Evolutionary conservation across 1,140 invertebrate genomes (phyloP), one percentile per base, ranked within the genome.

Genomic region (Nephotettix cincticeps): DNA sequence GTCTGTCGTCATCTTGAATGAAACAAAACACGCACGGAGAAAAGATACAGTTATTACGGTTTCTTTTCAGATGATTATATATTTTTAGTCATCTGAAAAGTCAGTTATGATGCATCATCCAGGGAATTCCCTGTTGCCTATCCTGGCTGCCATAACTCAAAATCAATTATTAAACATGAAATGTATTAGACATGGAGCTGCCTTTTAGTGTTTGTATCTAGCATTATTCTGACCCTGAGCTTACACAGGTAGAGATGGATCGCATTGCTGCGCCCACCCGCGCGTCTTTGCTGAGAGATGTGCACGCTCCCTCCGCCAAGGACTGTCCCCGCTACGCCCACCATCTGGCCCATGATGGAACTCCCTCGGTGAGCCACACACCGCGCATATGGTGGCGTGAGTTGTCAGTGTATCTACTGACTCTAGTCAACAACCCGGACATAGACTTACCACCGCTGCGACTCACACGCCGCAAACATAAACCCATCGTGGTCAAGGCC

Each of bases 191-290:
- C n/a, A n/a, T n/a, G n/a, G n/a, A n/a, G n/a, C n/a, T n/a, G n/a
- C n/a, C n/a, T n/a, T n/a, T n/a, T n/a, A n/a, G n/a, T n/a, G n/a
- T n/a, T n/a, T n/a, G n/a, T n/a, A n/a, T n/a, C n/a, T n/a, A n/a
- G n/a, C n/a, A n/a, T 67, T 64, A 23, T 32, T 70, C 21, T 25
- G 25, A n/a, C n/a, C n/a, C n/a, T n/a, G n/a, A n/a, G n/a, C n/a
- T n/a, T n/a, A n/a, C n/a, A 36, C 32, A 81, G 80, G 72, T 81
- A 23, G 76, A 81, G 36, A 76, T 85, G 29, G 82, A 83, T 30
- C 75, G 85, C 65, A 78, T 87, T 66, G 77, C 80, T n/a, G 81
- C 83, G 0, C 84, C 84, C 11, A 87, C 86, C 0, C 78, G 83
- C 51, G 78, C 85, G 0, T 84, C 82, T 6, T 75, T 83, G 1